phyloP scores from a whole-genome alignment of 2,113 vertebrate species.

The Sminthopsis crassicaudata region DNA sequence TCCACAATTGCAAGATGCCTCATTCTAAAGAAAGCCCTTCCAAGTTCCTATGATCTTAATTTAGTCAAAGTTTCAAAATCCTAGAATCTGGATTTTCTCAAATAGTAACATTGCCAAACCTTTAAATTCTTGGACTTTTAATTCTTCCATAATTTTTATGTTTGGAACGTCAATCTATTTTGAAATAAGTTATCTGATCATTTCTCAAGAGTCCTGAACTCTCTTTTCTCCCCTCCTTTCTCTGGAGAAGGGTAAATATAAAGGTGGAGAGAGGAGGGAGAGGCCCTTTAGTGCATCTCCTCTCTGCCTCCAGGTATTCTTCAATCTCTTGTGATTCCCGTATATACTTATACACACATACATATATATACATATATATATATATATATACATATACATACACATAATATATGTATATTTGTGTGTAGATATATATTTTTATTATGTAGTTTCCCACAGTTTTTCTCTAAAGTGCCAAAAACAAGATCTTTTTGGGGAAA shows the following conservation, averaged over 20 bases:
- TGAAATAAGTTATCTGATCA: slow-evolving; percentile 61
- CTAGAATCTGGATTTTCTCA: slow-evolving; percentile 65
- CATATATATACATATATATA: slow-evolving; percentile 14
- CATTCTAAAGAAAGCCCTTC: slow-evolving; percentile 65
- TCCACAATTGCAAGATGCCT: slow-evolving; percentile 64
- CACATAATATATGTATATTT: slow-evolving; percentile 66
- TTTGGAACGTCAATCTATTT: slow-evolving; percentile 69
- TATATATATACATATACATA: slow-evolving; percentile 41
- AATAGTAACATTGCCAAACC: slow-evolving; percentile 46
- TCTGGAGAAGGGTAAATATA: slow-evolving; percentile 19
- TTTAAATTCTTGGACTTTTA: slow-evolving; percentile 57
- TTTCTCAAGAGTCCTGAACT: neutral
- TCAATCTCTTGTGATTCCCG: slow-evolving; percentile 75
- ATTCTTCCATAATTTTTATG: slow-evolving; percentile 62
- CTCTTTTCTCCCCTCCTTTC: neutral
- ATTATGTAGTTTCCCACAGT: slow-evolving; percentile 71
- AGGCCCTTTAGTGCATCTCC: neutral
- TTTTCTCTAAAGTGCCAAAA: slow-evolving; percentile 78
- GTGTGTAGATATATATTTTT: slow-evolving; percentile 78
- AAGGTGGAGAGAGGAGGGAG: neutral
- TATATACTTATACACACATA: slow-evolving; percentile 36
- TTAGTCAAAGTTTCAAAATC: slow-evolving; percentile 65
- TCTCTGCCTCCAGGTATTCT: slow-evolving; percentile 65
- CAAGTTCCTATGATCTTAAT: slow-evolving; percentile 55
- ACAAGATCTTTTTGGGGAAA: slow-evolving; percentile 62